phyloP scores from a whole-genome alignment of 2,888 invertebrate species.

The Arctia plantaginis region DNA sequence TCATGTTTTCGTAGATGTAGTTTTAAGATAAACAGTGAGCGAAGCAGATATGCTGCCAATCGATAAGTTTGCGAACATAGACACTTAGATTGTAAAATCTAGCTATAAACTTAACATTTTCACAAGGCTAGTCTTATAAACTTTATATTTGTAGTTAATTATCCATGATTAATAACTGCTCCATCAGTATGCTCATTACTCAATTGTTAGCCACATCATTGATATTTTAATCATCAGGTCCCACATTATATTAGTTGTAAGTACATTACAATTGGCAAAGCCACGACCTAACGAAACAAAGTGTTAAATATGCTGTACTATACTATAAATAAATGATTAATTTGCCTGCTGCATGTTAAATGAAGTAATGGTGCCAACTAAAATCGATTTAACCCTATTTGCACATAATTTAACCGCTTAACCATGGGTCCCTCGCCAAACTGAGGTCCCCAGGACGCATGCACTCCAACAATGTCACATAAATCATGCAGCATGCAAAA shows the following conservation, averaged over 20 bases:
- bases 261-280: constrained; percentile 57
- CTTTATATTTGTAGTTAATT: constrained; percentile 68
- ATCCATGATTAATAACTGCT: constrained; percentile 67
- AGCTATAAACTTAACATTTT: constrained; percentile 65
- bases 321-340: constrained; percentile 57
- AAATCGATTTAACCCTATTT: constrained; percentile 60
- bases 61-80: constrained; percentile 66
- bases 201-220: constrained; percentile 58
- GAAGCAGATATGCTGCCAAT: constrained; percentile 69
- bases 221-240: constrained; percentile 61
- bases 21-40: constrained; percentile 73
- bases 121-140: constrained; percentile 72
- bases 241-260: constrained; percentile 65
- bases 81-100: constrained; percentile 67
- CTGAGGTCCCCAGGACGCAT: constrained; percentile 69
- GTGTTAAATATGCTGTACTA: constrained; percentile 52
- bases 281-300: constrained; percentile 34
- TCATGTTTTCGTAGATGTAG: constrained; percentile 81
- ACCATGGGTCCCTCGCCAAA: constrained; percentile 60
- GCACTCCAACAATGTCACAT: constrained; percentile 66
- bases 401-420: constrained; percentile 66
- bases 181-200: constrained; percentile 64
- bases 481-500: constrained; percentile 85
- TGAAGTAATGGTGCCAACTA: constrained; percentile 64
- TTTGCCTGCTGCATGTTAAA: constrained; percentile 85